Percentiles rank a stretch among this genome's conserved stretches.
Conservation (phyloP, 2,888 invertebrate genomes). For the Cetonia aurata region DNA sequence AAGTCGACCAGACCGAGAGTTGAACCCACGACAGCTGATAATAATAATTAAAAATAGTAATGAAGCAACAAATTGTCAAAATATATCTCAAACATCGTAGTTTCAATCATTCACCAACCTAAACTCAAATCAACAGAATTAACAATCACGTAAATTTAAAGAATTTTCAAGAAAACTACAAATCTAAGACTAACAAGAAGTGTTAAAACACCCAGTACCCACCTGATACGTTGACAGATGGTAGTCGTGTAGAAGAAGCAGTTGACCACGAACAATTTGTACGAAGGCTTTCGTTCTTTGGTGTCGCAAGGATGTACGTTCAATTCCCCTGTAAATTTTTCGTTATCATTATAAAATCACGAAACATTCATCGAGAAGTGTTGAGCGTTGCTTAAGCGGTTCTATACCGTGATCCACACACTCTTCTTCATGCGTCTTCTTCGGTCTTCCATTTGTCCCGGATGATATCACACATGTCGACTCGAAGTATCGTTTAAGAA, state of each 20-base stretch:
- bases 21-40: too few relatives aligned
- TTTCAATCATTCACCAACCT: too few relatives aligned
- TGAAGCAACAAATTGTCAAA: too few relatives aligned
- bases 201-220: constrained; percentile 22
- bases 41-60: background rate
- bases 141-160: too few relatives aligned
- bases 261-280: constrained; percentile 48
- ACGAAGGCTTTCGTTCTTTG: constrained; percentile 47
- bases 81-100: too few relatives aligned
- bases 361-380: constrained; percentile 1
- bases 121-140: too few relatives aligned
- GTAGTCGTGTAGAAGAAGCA: constrained; percentile 50
- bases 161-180: too few relatives aligned
- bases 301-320: constrained; percentile 46
- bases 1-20: background rate
- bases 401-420: background rate
- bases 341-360: constrained; percentile 1
- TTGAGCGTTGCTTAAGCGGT: background rate
- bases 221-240: constrained; percentile 48
- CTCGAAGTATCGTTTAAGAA: background rate
- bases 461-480: background rate
- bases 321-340: constrained; percentile 52
- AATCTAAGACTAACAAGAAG: too few relatives aligned
- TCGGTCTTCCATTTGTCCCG: background rate
- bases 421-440: background rate